A percentile compares a stretch with the other conserved stretches of the same genome.
Conservation (phyloP, 2,888 invertebrate species). For the Polymixis lichenea region DNA sequence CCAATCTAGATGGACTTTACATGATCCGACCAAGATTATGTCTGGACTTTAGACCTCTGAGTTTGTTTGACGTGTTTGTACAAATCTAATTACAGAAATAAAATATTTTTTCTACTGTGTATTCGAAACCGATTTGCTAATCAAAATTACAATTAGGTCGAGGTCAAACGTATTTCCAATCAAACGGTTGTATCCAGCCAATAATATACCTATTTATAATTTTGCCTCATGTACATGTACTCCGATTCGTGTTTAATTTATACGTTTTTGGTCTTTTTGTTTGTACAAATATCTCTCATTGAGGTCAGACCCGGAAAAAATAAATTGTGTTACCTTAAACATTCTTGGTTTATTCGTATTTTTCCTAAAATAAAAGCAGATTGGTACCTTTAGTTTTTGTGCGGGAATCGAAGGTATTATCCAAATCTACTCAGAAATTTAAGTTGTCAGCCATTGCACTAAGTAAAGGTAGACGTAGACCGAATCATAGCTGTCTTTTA, state of each 20-base stretch:
- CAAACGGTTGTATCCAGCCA: conserved; percentile 18
- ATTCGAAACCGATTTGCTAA: conserved; percentile 7
- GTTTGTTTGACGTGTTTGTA: too few relatives aligned
- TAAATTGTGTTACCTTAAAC: neutral
- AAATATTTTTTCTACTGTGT: neutral
- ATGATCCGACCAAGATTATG: too few relatives aligned
- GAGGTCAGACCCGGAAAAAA: neutral
- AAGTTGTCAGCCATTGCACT: neutral
- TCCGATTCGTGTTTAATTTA: neutral
- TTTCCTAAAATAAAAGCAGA: neutral
- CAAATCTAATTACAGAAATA: too few relatives aligned
- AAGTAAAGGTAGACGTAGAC: neutral
- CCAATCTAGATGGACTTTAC: too few relatives aligned
- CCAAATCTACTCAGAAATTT: neutral
- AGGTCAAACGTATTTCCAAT: conserved; percentile 25
- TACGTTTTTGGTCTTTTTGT: neutral
- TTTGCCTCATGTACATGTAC: conserved; percentile 11
- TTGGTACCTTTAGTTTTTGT: neutral
- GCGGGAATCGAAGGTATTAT: neutral
- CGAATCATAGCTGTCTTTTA: neutral
- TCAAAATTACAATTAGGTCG: conserved; percentile 37
- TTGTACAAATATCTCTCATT: neutral
- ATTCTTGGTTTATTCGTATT: neutral
- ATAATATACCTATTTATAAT: conserved; percentile 16
- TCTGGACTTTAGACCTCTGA: too few relatives aligned